phyloP scores from a whole-genome alignment of 2,797 vertebrate species.

The Pangasius larnaudii region DNA sequence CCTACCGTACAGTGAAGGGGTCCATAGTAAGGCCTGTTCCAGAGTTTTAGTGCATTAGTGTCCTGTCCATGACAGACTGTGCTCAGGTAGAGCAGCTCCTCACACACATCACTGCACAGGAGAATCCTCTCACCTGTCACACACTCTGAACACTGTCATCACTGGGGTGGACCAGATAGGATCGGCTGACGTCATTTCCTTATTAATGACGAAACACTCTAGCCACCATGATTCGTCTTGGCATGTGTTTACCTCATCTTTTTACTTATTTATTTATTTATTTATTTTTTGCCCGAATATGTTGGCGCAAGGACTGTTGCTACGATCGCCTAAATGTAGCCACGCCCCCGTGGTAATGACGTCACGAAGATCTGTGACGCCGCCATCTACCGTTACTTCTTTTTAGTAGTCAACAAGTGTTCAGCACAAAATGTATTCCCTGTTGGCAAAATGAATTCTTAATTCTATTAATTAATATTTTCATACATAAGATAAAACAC shows the following conservation, averaged over 20 bases:
- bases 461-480: background rate
- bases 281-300: background rate
- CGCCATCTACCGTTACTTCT: background rate
- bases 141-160: slow-evolving; percentile 8
- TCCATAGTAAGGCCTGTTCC: slow-evolving; percentile 25
- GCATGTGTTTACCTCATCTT: background rate
- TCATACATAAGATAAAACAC: background rate
- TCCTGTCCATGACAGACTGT: slow-evolving; percentile 12
- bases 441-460: background rate
- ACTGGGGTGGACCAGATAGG: slow-evolving; percentile 3
- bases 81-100: slow-evolving; percentile 17
- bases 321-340: background rate
- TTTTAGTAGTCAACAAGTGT: background rate
- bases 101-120: slow-evolving; percentile 20
- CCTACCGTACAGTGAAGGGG: slow-evolving; percentile 35
- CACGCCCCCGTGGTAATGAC: background rate
- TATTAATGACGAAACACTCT: slow-evolving; percentile 18
- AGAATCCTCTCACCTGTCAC: slow-evolving; percentile 23
- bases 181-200: slow-evolving; percentile 31
- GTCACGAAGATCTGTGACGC: background rate
- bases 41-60: slow-evolving; percentile 16
- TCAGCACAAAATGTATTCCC: background rate
- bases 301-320: background rate
- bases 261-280: background rate
- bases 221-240: background rate